These are phyloP conservation scores for Protosalanx chinensis DNA, from an alignment of 2,797 vertebrate genomes.

Conservation along the genomic window DNA sequence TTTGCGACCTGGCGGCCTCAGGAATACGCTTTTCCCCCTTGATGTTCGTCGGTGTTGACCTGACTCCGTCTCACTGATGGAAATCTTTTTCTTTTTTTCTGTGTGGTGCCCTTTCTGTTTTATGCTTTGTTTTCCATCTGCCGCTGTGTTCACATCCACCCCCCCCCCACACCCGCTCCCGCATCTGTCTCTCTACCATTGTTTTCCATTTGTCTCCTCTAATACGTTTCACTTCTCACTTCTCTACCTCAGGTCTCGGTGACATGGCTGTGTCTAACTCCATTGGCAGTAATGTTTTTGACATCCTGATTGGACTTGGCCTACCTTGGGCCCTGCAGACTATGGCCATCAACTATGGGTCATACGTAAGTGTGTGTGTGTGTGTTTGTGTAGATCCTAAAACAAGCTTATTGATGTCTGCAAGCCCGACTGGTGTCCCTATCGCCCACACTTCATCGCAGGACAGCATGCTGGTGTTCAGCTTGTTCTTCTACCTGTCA, in stretches of 20 bases:
- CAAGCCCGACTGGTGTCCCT: background rate
- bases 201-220: background rate
- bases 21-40: background rate
- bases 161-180: background rate
- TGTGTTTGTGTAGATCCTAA: background rate
- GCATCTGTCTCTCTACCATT: background rate
- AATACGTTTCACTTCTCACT: background rate
- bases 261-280: slow-evolving; percentile 98
- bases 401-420: background rate
- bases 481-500: no score
- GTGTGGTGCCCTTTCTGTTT: slow-evolving; percentile 4
- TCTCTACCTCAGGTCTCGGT: slow-evolving; percentile 81
- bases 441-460: no score
- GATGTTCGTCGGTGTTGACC: slow-evolving; percentile 3
- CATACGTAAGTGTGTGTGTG: slow-evolving; percentile 80
- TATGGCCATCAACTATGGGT: slow-evolving; percentile 88
- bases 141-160: background rate
- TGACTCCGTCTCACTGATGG: background rate
- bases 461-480: no score
- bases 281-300: slow-evolving; percentile 96
- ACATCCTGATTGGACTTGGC: slow-evolving; percentile 92
- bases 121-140: background rate
- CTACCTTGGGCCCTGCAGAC: slow-evolving; percentile 93
- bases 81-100: slow-evolving; percentile 8
- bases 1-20: slow-evolving; percentile 8